These are phyloP conservation scores for Macropus fuliginosus DNA, from an alignment of 2,797 vertebrate genomes.

Conservation along the genomic window DNA sequence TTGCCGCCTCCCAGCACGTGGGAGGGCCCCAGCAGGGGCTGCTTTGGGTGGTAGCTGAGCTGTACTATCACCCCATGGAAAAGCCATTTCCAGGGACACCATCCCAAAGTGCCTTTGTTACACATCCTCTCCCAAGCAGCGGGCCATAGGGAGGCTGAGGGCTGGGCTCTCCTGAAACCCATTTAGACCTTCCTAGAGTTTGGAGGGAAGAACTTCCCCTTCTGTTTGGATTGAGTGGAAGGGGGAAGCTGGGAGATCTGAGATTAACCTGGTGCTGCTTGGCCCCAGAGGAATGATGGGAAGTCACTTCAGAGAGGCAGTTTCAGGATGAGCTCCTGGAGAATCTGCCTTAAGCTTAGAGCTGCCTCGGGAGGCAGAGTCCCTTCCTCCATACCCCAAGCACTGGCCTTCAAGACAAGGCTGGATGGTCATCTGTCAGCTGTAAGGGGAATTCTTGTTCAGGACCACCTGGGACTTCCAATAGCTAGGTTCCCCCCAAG, in stretches of 20 bases:
- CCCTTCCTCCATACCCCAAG: background rate
- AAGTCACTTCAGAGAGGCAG: background rate
- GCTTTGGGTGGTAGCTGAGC: background rate
- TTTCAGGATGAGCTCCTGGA: fast-evolving
- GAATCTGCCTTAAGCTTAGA: background rate
- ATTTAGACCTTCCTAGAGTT: background rate
- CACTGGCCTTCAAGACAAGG: background rate
- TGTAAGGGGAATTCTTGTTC: background rate
- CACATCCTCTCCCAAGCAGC: background rate
- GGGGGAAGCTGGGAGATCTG: background rate
- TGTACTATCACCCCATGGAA: background rate
- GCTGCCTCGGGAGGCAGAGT: background rate
- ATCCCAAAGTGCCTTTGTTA: background rate
- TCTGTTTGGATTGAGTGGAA: background rate
- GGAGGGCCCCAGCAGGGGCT: background rate
- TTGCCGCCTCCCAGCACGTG: background rate
- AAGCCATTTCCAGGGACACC: background rate
- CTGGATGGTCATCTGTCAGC: background rate
- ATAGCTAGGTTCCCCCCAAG: background rate
- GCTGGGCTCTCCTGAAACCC: background rate
- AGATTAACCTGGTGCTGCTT: background rate
- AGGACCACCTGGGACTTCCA: background rate
- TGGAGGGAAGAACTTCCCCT: background rate
- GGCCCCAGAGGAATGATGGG: background rate
- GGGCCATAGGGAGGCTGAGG: background rate